phyloP scores from a whole-genome alignment of 2,888 invertebrate genomes.

The Calameuta idolon region DNA sequence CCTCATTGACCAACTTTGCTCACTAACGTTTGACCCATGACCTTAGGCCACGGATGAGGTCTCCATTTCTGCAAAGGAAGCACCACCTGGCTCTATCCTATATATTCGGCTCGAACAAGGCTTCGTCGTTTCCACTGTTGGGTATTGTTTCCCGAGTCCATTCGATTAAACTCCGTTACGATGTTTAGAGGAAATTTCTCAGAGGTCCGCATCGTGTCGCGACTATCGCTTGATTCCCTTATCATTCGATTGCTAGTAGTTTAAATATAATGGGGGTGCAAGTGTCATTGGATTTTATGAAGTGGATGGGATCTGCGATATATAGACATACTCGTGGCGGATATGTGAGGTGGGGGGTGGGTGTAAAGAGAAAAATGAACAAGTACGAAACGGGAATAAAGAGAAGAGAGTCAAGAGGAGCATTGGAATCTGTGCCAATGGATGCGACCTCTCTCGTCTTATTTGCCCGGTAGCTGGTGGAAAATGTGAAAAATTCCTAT shows the following conservation, averaged over 20 bases:
- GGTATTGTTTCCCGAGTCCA: neutral
- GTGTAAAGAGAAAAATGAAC: neutral
- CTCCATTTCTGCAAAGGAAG: neutral
- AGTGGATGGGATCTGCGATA: neutral
- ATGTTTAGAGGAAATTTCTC: neutral
- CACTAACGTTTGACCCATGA: neutral
- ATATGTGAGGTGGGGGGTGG: neutral
- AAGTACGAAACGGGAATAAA: neutral
- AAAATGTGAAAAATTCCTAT: constrained; percentile 64
- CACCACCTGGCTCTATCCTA: neutral
- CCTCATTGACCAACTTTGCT: neutral
- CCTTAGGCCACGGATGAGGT: neutral
- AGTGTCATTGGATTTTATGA: neutral
- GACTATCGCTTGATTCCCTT: neutral
- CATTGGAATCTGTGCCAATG: constrained; percentile 56
- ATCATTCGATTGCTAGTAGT: neutral
- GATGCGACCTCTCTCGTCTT: constrained; percentile 52
- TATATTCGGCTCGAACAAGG: neutral
- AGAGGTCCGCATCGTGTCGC: neutral
- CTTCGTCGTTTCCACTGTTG: neutral
- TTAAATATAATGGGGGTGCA: neutral
- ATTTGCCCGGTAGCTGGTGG: constrained; percentile 53
- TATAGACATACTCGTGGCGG: neutral
- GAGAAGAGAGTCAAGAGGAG: constrained; percentile 6
- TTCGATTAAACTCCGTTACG: neutral